A percentile compares a stretch with the other conserved stretches of the same genome.
phyloP scores from a whole-genome alignment of 2,797 vertebrate genomes.

The Danio aesculapii region DNA sequence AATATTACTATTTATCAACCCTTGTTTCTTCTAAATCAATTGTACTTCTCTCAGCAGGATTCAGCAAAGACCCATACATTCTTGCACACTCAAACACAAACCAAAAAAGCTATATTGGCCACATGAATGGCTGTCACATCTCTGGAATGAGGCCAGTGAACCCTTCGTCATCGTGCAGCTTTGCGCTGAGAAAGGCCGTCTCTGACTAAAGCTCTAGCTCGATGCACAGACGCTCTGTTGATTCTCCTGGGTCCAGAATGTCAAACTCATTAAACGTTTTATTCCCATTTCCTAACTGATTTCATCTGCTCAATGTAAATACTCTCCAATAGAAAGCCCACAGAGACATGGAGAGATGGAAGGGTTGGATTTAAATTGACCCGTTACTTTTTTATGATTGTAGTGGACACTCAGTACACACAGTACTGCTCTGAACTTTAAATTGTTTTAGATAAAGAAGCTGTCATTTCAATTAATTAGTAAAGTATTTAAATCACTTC shows the following conservation, averaged over 20 bases:
- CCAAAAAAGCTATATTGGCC: constrained; percentile 39
- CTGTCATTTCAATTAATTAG: neutral
- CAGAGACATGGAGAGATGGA: neutral
- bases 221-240: constrained; percentile 56
- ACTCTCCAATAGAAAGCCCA: constrained; percentile 52
- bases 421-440: neutral
- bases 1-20: neutral
- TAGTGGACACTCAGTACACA: neutral
- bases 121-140: constrained; percentile 55
- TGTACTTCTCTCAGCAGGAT: neutral
- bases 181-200: constrained; percentile 52
- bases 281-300: constrained; percentile 62
- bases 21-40: neutral
- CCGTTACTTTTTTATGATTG: constrained; percentile 12
- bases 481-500: neutral
- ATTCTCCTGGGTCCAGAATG: constrained; percentile 64
- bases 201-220: constrained; percentile 57
- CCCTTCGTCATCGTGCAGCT: constrained; percentile 62
- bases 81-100: neutral
- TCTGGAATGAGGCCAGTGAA: constrained; percentile 49
- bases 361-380: constrained; percentile 12
- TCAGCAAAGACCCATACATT: constrained; percentile 7
- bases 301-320: constrained; percentile 67
- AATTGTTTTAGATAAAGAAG: neutral
- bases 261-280: constrained; percentile 68